Base-by-base conservation (phyloP, 2,888 invertebrate genomes). In the Matsumyia berberina region DNA sequence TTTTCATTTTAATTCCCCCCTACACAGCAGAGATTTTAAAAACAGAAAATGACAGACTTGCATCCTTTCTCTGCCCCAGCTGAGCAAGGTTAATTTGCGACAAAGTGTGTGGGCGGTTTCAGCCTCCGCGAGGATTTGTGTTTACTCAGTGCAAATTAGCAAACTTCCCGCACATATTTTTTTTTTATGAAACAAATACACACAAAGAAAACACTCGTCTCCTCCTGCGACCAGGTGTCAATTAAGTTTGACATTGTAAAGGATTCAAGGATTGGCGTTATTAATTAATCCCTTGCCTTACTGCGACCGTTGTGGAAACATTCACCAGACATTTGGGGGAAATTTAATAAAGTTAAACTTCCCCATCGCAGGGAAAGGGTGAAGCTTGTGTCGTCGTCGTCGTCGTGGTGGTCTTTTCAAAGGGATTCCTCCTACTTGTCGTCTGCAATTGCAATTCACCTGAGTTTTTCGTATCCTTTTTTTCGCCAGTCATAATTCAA, bases 231-330 rank as follows among this genome's bases (percentile, higher is more conserved):
- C 62, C 69, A 46, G 79, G 57, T 85, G 85, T 79, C 79, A 85
- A 85, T 85, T 85, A 85, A 76, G 80, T 80, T 74, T 70, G 85
- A 85, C 80, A 80, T 74, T 85, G 58, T 80, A 76, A 80, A 60
- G 74, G 60, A 76, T 80, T 80, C 76, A 74, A 76, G 74, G 74
- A 85, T 79, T 69, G 74, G 74, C 62, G 55, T 81, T 79, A 85
- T 74, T 85, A 76, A 80, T 85, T 85, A 80, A 70, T 58, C 11
- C 31, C 46, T 35, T 57, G 31, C 9, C 19, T 42, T 35, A 15
- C 9, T 12, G 9, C 9, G n/a, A 29, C 35, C 8, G 11, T 19
- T 53, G 58, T 9, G 39, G 44, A 12, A 60, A 64, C 19, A 64
- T 49, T 35, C 58, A 29, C 57, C 42, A 42, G 17, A 35, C 46